Percentiles rank a stretch among this genome's conserved stretches.
phyloP scores from a whole-genome alignment of 2,797 vertebrate species.

The Crenichthys baileyi region DNA sequence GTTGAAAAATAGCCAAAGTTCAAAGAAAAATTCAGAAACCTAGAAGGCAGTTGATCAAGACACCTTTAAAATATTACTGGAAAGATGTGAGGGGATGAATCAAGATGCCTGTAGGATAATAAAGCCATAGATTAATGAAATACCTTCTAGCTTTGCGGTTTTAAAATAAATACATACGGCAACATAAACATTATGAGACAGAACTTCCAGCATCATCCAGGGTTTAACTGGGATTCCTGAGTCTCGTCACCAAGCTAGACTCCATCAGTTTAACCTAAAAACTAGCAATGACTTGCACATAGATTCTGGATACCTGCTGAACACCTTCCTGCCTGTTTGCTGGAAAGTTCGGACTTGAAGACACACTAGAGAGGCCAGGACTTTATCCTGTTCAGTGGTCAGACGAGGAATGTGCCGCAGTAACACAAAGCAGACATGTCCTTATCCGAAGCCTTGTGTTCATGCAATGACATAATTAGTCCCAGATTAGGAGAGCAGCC shows the following conservation, averaged over 20 bases:
- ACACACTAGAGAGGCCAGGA: neutral
- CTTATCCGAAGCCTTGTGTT: slow-evolving; percentile 36
- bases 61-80: too few relatives aligned
- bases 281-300: too few relatives aligned
- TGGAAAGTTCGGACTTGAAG: neutral
- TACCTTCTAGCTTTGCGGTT: too few relatives aligned
- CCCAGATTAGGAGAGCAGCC: slow-evolving; percentile 47
- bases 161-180: neutral
- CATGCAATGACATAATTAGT: slow-evolving; percentile 59
- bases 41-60: neutral
- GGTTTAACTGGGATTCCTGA: slow-evolving; percentile 1
- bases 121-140: too few relatives aligned
- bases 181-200: neutral
- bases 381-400: slow-evolving; percentile 8
- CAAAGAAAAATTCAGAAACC: neutral
- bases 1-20: neutral
- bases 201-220: neutral
- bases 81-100: too few relatives aligned
- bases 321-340: slow-evolving; percentile 15
- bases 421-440: slow-evolving; percentile 59
- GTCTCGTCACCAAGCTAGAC: neutral
- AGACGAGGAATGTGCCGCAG: slow-evolving; percentile 34
- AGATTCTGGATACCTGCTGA: neutral
- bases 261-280: neutral
- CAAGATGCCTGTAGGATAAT: too few relatives aligned